Base-by-base conservation (phyloP, 2,797 vertebrate genomes). In the Anomalospiza imberbis region DNA sequence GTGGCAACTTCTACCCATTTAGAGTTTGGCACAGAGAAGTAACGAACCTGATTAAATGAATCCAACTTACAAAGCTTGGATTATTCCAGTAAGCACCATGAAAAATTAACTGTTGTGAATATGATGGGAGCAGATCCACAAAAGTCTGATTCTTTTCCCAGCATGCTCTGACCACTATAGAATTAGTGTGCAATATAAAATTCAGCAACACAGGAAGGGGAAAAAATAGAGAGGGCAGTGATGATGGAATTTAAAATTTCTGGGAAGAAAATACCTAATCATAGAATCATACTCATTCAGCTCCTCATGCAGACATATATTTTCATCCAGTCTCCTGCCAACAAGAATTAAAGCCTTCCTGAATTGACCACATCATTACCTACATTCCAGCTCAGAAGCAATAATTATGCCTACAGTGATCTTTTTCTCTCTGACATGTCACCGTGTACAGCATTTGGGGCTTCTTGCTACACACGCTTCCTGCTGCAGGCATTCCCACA, bases 191-290 rank as follows among this genome's bases (percentile, higher is more conserved):
- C 44, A 79, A 31, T 17, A 38, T 9, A 79, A 44, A 29, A 17
- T 60, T 80, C 45, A 77, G 61, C 25, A 45, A 38, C 31, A 79
- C 17, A 89, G 20, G 72, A 57, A 45, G 12, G 8, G 3, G 1
- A 16, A 31, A 5, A 17, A 24, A 40, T 22, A 50, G 3, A 25
- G 17, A 8, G 2, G 1, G 20, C 0, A 0, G 9, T 17, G 29
- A 16, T 34, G 15, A 17, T 1, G 5, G 8, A 80, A 68, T 40
- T 48, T 29, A 19, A 55, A 76, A 85, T 76, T 87, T 63, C 40
- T 34, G 34, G 11, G 2, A 50, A 65, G n/a, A 79, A 66, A 74
- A 4, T 0, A 2, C 10, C 20, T 53, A 24, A 25, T 28, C 11
- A 50, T 7, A 8, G 60, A 57, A 42, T 81, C 24, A 72, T 61